A percentile compares a stretch with the other conserved stretches of the same genome.
Conservation (phyloP, 2,113 vertebrate species). For the Pantherophis guttatus region DNA sequence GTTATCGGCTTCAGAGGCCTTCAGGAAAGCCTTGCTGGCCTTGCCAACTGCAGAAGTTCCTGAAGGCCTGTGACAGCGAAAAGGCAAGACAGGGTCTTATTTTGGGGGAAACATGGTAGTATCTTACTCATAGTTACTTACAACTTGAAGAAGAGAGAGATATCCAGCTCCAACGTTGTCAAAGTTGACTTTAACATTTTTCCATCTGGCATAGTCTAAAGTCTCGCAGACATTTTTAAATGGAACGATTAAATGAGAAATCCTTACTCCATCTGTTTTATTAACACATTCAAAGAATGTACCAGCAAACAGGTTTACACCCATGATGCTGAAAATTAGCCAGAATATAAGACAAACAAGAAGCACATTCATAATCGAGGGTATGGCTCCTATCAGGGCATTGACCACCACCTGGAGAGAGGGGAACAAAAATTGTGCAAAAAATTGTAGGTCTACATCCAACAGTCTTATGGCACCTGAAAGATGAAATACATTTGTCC, state of each 20-base stretch:
- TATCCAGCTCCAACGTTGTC: constrained; percentile 94
- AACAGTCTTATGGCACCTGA: background rate
- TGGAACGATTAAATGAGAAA: constrained; percentile 29
- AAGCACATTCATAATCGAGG: constrained; percentile 97
- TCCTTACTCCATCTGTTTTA: constrained; percentile 6
- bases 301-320: constrained; percentile 95
- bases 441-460: background rate
- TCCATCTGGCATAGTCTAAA: constrained; percentile 69
- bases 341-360: constrained; percentile 99
- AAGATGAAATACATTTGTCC: background rate
- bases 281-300: constrained; percentile 84
- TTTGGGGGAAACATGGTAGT: no score
- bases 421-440: background rate
- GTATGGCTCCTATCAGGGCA: constrained; percentile 93
- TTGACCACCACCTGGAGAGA: constrained; percentile 91
- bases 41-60: no score
- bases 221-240: constrained; percentile 59
- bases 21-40: no score
- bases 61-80: no score
- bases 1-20: no score
- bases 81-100: no score
- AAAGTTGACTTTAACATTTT: constrained; percentile 89
- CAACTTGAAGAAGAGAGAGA: constrained; percentile 88
- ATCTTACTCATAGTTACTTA: constrained; percentile 62
- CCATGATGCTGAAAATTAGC: constrained; percentile 99